Evolutionary conservation across 2,113 vertebrate species (phyloP).

Genomic region (rat (Rattus norvegicus)): DNA sequence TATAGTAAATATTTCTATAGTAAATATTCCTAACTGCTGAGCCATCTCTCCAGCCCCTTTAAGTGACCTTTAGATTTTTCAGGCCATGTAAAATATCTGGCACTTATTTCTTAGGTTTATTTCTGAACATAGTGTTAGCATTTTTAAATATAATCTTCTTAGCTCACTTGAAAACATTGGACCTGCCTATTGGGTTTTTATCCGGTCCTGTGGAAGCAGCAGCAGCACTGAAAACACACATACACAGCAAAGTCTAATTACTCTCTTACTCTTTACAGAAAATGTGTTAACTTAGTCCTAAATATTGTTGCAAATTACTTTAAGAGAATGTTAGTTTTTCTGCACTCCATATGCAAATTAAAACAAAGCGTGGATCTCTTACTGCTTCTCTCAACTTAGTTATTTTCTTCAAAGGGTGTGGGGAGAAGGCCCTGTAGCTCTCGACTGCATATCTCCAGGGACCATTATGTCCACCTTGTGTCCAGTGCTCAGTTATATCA

Average conservation of each 20-base stretch:
- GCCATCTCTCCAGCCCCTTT: background rate
- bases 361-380: background rate
- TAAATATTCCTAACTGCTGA: background rate
- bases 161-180: background rate
- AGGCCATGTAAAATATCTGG: background rate
- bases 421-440: background rate
- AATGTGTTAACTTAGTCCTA: background rate
- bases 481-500: background rate
- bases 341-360: background rate
- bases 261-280: background rate
- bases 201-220: background rate
- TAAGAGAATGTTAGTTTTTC: background rate
- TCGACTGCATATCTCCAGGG: background rate
- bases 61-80: background rate
- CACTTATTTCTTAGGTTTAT: background rate
- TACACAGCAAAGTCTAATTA: background rate
- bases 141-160: background rate
- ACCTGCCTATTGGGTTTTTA: background rate
- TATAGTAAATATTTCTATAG: background rate
- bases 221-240: background rate
- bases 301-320: background rate
- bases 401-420: background rate
- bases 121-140: background rate
- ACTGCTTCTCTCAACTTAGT: background rate
- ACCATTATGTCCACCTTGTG: background rate